Conservation (phyloP, 2,797 vertebrate genomes). For the Bradypodion pumilum region DNA sequence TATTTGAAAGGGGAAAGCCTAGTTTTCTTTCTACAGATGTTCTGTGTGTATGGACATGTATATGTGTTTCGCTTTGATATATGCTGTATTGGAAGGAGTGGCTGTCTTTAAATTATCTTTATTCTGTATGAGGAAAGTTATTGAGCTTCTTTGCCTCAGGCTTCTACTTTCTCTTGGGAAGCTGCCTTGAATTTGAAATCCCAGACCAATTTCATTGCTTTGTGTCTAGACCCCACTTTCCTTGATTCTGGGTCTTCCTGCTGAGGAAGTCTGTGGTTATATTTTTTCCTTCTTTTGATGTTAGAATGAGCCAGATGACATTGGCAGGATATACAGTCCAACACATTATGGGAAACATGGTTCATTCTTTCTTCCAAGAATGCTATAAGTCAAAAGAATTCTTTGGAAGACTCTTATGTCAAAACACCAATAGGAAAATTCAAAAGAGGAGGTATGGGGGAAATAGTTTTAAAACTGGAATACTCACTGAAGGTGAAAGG, state of each 20-base stretch:
- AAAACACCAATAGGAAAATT: neutral
- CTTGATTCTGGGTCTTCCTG: neutral
- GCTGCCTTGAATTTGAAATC: neutral
- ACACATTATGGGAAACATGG: neutral
- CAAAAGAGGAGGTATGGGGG: neutral
- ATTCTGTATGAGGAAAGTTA: neutral
- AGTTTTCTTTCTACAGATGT: too few species aligned
- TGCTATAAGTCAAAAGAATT: neutral
- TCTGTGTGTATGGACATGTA: too few species aligned
- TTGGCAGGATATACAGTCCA: neutral
- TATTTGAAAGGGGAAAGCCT: too few species aligned
- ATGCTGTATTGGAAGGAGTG: too few species aligned
- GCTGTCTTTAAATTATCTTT: too few species aligned
- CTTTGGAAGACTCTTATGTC: neutral
- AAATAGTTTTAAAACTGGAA: neutral
- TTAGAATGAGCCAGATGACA: neutral
- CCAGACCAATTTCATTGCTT: neutral
- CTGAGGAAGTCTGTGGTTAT: slow-evolving; percentile 7
- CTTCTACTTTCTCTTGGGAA: neutral
- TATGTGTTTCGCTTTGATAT: too few species aligned
- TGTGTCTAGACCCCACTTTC: slow-evolving; percentile 2
- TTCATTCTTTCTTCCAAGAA: neutral
- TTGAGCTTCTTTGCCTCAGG: neutral
- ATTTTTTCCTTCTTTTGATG: neutral
- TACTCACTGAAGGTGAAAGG: neutral